These are phyloP conservation scores for Daktulosphaira vitifoliae DNA, from an alignment of 1,140 invertebrate species.

Conservation along the genomic window DNA sequence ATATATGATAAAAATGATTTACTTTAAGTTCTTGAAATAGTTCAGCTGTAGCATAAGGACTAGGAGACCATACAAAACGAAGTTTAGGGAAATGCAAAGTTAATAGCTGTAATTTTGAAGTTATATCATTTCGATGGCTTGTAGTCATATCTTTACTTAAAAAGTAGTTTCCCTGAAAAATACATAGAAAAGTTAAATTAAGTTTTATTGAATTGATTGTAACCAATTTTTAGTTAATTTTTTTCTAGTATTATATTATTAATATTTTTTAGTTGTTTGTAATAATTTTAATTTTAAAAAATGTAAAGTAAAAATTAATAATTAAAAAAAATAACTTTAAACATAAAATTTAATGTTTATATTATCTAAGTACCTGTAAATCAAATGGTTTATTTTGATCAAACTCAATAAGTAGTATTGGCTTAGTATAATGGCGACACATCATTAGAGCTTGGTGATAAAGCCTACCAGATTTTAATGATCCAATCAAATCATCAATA, in stretches of 20 bases:
- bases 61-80: constrained; percentile 89
- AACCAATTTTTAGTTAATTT: no score
- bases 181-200: no score
- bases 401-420: constrained; percentile 94
- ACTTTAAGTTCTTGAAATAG: constrained; percentile 83
- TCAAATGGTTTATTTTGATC: constrained; percentile 87
- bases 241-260: background rate
- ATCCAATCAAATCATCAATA: constrained; percentile 93
- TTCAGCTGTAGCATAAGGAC: constrained; percentile 88
- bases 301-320: no score
- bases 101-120: constrained; percentile 77
- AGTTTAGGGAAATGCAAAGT: constrained; percentile 90
- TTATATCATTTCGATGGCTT: constrained; percentile 53
- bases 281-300: no score
- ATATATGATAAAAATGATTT: constrained; percentile 16
- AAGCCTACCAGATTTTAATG: constrained; percentile 85
- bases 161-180: constrained; percentile 62
- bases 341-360: no score
- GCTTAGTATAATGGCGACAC: constrained; percentile 76
- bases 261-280: background rate
- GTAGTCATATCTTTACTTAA: constrained; percentile 65
- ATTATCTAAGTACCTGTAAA: constrained; percentile 79
- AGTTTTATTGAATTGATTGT: no score
- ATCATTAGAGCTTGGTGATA: constrained; percentile 91
- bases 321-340: no score